Percentiles rank a stretch among this genome's conserved stretches.
Conservation (phyloP, 1,140 invertebrate species). For the Protaetia brevitarsis region DNA sequence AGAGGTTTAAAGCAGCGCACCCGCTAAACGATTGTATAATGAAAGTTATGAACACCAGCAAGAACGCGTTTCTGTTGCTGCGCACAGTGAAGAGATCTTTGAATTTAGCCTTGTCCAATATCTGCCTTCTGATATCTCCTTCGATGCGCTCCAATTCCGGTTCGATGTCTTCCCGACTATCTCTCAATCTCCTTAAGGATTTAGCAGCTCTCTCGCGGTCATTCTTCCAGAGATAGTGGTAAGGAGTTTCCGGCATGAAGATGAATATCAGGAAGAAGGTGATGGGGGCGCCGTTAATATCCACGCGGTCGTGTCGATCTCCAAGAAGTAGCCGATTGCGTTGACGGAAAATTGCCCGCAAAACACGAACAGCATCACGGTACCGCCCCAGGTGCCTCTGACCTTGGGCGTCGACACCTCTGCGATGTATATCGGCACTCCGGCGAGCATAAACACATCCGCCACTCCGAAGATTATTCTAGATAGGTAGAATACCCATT, state of each 20-base stretch:
- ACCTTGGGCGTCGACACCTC: constrained; percentile 30
- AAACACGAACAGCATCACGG: constrained; percentile 21
- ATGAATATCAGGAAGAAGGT: constrained; percentile 62
- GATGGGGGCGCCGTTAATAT: constrained; percentile 32
- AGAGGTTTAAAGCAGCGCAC: constrained; percentile 61
- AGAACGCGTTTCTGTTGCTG: constrained; percentile 62
- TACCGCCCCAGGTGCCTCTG: constrained; percentile 27
- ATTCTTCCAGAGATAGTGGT: constrained; percentile 62
- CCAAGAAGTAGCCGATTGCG: constrained; percentile 16
- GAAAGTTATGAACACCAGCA: constrained; percentile 47
- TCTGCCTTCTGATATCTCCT: constrained; percentile 52
- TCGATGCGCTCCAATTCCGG: constrained; percentile 62
- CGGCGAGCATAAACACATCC: constrained; percentile 14
- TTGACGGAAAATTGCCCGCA: constrained; percentile 19
- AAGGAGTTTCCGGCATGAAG: constrained; percentile 76
- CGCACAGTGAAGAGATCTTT: constrained; percentile 56
- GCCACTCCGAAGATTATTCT: constrained; percentile 26
- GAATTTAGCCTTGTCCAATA: constrained; percentile 52
- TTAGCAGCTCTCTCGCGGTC: constrained; percentile 58
- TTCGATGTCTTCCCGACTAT: constrained; percentile 55
- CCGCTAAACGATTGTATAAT: constrained; percentile 59
- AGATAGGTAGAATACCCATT: constrained; percentile 42
- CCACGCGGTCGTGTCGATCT: neutral
- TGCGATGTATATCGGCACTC: constrained; percentile 23
- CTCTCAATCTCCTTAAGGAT: constrained; percentile 60